phyloP scores from a whole-genome alignment of 2,888 invertebrate genomes.

The Melikaiella ostensackeni region DNA sequence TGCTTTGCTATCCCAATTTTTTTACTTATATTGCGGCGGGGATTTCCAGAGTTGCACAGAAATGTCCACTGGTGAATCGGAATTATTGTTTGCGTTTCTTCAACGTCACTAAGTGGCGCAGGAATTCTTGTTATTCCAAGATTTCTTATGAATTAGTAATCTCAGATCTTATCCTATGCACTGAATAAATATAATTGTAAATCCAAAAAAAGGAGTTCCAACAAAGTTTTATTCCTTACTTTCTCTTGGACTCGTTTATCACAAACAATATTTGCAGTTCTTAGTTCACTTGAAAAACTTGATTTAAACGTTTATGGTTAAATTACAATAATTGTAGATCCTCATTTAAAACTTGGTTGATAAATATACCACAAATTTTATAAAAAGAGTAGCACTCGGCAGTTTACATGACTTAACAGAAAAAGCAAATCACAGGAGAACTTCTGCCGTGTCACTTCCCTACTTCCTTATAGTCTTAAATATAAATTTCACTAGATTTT shows the following conservation, averaged over 20 bases:
- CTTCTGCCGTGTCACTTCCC: not conserved
- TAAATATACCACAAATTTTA: too few relatives aligned
- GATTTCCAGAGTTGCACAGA: slow-evolving; percentile 1
- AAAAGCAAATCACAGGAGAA: not conserved
- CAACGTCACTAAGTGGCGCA: slow-evolving; percentile 5
- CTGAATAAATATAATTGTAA: not conserved
- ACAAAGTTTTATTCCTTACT: too few relatives aligned
- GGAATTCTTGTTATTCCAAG: slow-evolving; percentile 10
- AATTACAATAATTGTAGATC: too few relatives aligned
- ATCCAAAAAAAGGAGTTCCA: not conserved
- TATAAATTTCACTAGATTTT: not conserved
- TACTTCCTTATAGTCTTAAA: not conserved
- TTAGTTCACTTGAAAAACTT: too few relatives aligned
- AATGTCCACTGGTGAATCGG: not conserved
- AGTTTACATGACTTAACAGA: not conserved
- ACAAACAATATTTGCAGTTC: too few relatives aligned
- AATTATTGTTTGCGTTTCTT: not conserved
- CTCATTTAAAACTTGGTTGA: too few relatives aligned
- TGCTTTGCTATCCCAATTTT: not conserved
- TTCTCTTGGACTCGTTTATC: too few relatives aligned
- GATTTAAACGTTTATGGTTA: too few relatives aligned
- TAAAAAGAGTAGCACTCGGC: too few relatives aligned
- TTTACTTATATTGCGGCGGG: not conserved
- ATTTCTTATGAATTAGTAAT: not conserved
- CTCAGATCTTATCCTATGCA: not conserved